Evolutionary conservation across 1,140 invertebrate genomes (phyloP).

Genomic region (Rhysida immarginata): DNA sequence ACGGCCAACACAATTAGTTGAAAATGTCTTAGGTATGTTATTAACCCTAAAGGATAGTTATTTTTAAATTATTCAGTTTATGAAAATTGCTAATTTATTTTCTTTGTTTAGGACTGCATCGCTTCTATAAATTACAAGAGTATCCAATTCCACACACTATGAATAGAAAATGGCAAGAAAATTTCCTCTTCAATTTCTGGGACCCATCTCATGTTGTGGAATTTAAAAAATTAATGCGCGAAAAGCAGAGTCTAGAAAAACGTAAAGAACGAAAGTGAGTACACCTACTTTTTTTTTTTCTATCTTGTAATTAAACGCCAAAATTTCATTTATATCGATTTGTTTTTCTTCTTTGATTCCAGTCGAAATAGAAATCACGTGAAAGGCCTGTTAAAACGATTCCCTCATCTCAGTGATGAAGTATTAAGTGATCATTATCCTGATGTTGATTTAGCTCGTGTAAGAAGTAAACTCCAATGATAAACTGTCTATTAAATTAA

Average conservation of each 20-base stretch:
- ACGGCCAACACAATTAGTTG: slow-evolving; percentile 40
- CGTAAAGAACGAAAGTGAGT: neutral
- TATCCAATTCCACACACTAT: slow-evolving; percentile 17
- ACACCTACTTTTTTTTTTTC: too few species aligned
- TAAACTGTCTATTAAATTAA: too few species aligned
- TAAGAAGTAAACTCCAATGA: neutral
- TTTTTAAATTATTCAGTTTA: neutral
- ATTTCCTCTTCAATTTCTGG: slow-evolving; percentile 1
- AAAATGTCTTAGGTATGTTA: slow-evolving; percentile 25
- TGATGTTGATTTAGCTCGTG: slow-evolving; percentile 46
- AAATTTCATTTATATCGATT: too few species aligned
- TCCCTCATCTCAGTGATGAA: slow-evolving; percentile 57
- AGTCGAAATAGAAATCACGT: too few species aligned
- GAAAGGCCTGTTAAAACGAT: slow-evolving; percentile 48
- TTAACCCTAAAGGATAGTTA: neutral
- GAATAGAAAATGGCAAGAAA: slow-evolving; percentile 15
- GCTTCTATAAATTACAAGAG: slow-evolving; percentile 10
- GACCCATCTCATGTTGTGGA: slow-evolving; percentile 7
- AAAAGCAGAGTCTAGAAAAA: neutral
- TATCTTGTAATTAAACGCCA: too few species aligned
- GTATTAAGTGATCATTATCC: slow-evolving; percentile 56
- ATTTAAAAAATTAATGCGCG: slow-evolving; percentile 5
- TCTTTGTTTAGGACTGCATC: neutral
- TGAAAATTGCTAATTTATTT: neutral
- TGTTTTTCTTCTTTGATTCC: too few species aligned